Percentiles rank a stretch among this genome's conserved stretches.
Evolutionary conservation across 2,888 invertebrate species (phyloP).

Genomic region (Calameuta filiformis): DNA sequence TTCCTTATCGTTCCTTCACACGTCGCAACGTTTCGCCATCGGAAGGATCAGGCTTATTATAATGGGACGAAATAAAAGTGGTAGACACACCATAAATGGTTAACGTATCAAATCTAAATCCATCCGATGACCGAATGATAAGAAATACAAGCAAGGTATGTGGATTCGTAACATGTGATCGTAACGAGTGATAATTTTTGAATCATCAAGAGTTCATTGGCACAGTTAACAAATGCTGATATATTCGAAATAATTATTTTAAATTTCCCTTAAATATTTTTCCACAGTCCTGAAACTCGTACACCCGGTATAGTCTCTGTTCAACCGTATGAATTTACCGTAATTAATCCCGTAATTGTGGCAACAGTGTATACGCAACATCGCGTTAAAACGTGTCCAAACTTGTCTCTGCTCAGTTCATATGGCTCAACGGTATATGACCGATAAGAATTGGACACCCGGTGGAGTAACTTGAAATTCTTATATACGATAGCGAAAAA

Average conservation of each 20-base stretch:
- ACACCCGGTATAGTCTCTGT: constrained; percentile 22
- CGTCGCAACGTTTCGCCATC: background rate
- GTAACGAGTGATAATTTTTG: background rate
- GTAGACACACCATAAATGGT: background rate
- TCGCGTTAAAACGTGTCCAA: background rate
- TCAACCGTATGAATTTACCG: constrained; percentile 28
- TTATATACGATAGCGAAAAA: background rate
- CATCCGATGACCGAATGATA: background rate
- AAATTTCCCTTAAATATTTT: background rate
- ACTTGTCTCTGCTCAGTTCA: background rate
- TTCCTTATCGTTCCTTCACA: background rate
- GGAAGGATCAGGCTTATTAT: background rate
- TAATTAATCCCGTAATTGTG: constrained; percentile 32
- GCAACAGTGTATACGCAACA: constrained; percentile 23
- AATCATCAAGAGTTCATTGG: background rate
- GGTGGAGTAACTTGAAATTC: background rate
- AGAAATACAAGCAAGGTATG: background rate
- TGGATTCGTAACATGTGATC: background rate
- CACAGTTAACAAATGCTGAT: background rate
- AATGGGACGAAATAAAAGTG: background rate
- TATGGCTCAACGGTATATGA: background rate
- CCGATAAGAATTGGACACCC: background rate
- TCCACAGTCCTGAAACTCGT: background rate
- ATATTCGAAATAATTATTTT: background rate
- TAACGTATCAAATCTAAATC: background rate